These are phyloP conservation scores for Terrapene triunguis DNA, from an alignment of 2,113 vertebrate species.

Conservation along the genomic window DNA sequence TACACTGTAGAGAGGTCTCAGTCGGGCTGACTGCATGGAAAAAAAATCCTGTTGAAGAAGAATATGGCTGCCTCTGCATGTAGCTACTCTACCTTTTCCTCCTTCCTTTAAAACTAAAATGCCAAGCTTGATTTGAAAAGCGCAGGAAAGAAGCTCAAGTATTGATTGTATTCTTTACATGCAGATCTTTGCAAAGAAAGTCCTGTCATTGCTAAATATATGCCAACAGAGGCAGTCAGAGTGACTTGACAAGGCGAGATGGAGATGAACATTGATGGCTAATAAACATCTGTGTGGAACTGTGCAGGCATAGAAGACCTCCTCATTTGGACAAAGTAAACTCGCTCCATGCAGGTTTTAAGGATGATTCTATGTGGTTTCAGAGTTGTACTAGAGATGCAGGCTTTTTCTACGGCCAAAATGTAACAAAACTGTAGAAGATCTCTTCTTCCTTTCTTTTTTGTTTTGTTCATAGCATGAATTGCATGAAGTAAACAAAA, in stretches of 20 bases:
- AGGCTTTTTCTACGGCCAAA: slow-evolving; percentile 87
- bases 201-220: slow-evolving; percentile 94
- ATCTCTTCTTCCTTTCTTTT: slow-evolving; percentile 80
- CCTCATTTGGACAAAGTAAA: slow-evolving; percentile 86
- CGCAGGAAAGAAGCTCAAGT: slow-evolving; percentile 88
- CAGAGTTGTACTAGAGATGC: slow-evolving; percentile 84
- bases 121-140: slow-evolving; percentile 82
- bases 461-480: slow-evolving; percentile 90
- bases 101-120: slow-evolving; percentile 82
- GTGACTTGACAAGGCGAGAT: slow-evolving; percentile 89
- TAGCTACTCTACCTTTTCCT: slow-evolving; percentile 83
- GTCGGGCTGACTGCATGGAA: slow-evolving; percentile 86
- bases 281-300: slow-evolving; percentile 86
- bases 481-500: slow-evolving; percentile 91
- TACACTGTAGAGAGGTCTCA: slow-evolving; percentile 78
- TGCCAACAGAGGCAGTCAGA: slow-evolving; percentile 93
- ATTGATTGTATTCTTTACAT: slow-evolving; percentile 94
- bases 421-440: slow-evolving; percentile 87
- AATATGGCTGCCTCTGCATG: slow-evolving; percentile 89
- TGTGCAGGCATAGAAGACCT: slow-evolving; percentile 83
- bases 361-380: slow-evolving; percentile 82
- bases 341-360: slow-evolving; percentile 85
- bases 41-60: slow-evolving; percentile 82
- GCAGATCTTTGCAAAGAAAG: slow-evolving; percentile 95
- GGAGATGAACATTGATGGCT: slow-evolving; percentile 86